These are phyloP conservation scores for Phocoena phocoena DNA, from an alignment of 2,113 vertebrate genomes.

Conservation along the genomic window DNA sequence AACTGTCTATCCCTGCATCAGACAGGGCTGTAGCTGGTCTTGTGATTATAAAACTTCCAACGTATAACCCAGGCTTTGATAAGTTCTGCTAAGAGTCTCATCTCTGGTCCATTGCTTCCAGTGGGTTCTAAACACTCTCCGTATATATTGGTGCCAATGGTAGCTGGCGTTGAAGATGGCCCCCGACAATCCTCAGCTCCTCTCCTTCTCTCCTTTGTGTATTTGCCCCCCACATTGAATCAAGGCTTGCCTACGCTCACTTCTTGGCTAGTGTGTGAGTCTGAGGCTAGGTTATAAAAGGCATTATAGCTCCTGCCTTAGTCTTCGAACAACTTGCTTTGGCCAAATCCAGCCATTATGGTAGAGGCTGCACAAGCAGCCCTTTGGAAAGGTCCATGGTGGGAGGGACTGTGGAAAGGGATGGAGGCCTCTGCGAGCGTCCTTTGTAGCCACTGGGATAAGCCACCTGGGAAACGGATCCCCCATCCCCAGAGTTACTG, in stretches of 20 bases:
- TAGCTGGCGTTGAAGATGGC: neutral
- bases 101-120: neutral
- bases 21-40: neutral
- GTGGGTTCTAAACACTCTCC: neutral
- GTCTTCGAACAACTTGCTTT: neutral
- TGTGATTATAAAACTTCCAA: neutral
- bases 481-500: neutral
- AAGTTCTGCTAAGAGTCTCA: neutral
- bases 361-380: neutral
- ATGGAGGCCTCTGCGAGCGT: neutral
- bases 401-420: neutral
- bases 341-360: neutral
- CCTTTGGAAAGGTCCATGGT: accelerated
- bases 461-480: neutral
- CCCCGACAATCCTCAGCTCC: neutral
- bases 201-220: neutral
- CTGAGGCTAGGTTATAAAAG: neutral
- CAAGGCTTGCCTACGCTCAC: neutral
- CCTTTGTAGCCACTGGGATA: accelerated
- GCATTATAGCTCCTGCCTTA: too few species aligned
- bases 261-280: neutral
- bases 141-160: neutral
- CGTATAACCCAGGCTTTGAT: neutral
- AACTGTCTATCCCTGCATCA: neutral
- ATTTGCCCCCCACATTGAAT: neutral